A percentile compares a stretch with the other conserved stretches of the same genome.
Evolutionary conservation across 2,113 vertebrate species (phyloP).

Genomic region (Oncorhynchus mykiss): DNA sequence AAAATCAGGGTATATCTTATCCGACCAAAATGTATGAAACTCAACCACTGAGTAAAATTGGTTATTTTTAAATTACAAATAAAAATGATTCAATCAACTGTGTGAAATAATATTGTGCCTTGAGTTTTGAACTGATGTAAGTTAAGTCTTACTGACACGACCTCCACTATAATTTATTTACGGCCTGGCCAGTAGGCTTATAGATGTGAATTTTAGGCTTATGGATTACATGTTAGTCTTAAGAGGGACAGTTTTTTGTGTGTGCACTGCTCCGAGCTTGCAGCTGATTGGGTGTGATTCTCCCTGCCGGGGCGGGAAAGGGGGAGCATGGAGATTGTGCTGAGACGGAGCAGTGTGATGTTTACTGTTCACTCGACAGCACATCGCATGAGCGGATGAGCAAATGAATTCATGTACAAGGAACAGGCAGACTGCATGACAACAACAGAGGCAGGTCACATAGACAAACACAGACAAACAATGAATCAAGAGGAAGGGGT

Average conservation of each 20-base stretch:
- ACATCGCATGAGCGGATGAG: background rate
- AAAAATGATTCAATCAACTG: too few relatives aligned
- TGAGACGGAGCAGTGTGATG: background rate
- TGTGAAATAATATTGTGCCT: too few relatives aligned
- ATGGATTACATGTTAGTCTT: background rate
- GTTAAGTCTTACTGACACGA: background rate
- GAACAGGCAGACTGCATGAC: background rate
- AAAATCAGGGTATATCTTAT: background rate
- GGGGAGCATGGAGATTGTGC: background rate
- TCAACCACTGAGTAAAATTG: too few relatives aligned
- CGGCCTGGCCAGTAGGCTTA: background rate
- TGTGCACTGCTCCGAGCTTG: background rate
- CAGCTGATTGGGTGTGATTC: conserved; percentile 23
- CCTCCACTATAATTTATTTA: background rate
- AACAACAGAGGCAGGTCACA: too few relatives aligned
- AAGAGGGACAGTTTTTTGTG: background rate
- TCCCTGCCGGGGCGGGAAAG: background rate
- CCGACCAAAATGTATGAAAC: background rate
- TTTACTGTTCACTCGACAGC: too few relatives aligned
- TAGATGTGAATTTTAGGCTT: background rate
- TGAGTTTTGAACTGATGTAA: background rate
- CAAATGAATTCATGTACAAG: background rate
- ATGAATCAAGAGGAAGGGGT: too few relatives aligned
- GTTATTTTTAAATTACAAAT: too few relatives aligned
- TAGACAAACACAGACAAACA: too few relatives aligned